Percentiles rank a stretch among this genome's conserved stretches.
Conservation (phyloP, 2,888 invertebrate genomes). For the Drosophila anceps region DNA sequence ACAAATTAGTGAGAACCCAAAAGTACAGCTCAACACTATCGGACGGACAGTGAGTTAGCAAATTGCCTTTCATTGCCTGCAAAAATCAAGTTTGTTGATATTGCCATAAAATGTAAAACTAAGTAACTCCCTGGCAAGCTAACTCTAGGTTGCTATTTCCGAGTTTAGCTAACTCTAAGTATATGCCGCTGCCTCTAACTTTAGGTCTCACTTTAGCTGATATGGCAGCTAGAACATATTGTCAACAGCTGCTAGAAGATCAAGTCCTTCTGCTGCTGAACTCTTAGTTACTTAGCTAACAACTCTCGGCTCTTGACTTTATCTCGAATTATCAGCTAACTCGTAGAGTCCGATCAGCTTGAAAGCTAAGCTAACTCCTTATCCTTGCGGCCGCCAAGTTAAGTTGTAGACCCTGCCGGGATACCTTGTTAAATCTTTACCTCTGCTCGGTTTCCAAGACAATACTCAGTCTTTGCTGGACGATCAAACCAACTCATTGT, state of each 20-base stretch:
- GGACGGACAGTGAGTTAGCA: slow-evolving; percentile 34
- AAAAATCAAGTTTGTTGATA: slow-evolving; percentile 4
- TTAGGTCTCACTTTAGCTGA: too few species aligned
- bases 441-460: too few species aligned
- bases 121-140: neutral
- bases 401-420: too few species aligned
- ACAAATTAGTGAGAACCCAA: slow-evolving; percentile 49
- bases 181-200: too few species aligned
- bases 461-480: too few species aligned
- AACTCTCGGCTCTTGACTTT: neutral
- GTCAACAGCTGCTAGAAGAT: neutral
- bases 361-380: neutral
- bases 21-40: slow-evolving; percentile 29
- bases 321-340: neutral
- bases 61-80: neutral
- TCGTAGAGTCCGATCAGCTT: too few species aligned
- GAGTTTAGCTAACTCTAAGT: too few species aligned
- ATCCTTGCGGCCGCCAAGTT: neutral
- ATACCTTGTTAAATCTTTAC: too few species aligned
- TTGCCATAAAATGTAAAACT: neutral
- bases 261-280: neutral
- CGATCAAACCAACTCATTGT: too few species aligned
- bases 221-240: neutral
- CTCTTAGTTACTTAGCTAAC: neutral
- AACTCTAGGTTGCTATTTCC: neutral